These are phyloP conservation scores for Blennius ocellaris DNA, from an alignment of 2,113 vertebrate species.

Conservation along the genomic window DNA sequence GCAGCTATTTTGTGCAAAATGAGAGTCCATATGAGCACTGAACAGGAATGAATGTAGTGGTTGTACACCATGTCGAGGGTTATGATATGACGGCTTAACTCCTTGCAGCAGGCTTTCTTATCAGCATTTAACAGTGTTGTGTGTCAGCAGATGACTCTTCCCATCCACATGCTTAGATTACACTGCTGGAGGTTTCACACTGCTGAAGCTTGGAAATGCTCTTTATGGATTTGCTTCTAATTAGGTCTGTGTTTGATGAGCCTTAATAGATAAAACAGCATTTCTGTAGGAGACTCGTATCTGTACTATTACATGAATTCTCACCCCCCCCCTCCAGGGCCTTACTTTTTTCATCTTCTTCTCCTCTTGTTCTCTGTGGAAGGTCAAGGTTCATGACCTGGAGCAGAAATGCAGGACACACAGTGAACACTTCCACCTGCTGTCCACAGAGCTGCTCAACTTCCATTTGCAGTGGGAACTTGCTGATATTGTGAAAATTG, in stretches of 20 bases:
- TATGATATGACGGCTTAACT: constrained; percentile 31
- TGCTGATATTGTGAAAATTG: constrained; percentile 78
- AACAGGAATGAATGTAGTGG: neutral
- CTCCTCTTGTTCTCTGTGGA: constrained; percentile 27
- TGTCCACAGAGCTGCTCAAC: constrained; percentile 89
- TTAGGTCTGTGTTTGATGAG: constrained; percentile 45
- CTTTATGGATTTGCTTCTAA: constrained; percentile 42
- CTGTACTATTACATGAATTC: constrained; percentile 20
- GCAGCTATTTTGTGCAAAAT: constrained; percentile 14
- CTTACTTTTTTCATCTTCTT: neutral
- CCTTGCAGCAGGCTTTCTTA: constrained; percentile 41
- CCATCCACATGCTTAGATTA: constrained; percentile 38
- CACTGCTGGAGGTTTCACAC: constrained; percentile 30
- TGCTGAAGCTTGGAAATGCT: constrained; percentile 28
- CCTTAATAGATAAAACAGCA: constrained; percentile 19
- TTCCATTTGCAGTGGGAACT: constrained; percentile 86
- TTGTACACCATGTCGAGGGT: too few species aligned
- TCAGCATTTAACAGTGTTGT: constrained; percentile 43
- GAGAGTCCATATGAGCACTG: constrained; percentile 16
- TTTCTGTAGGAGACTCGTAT: constrained; percentile 12
- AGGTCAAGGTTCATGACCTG: constrained; percentile 92
- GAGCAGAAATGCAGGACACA: constrained; percentile 92
- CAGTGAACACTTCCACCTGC: constrained; percentile 90
- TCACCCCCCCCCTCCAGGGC: neutral
- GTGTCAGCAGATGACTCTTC: constrained; percentile 33